phyloP scores from a whole-genome alignment of 2,113 vertebrate genomes.

The Megaceryle maxima region DNA sequence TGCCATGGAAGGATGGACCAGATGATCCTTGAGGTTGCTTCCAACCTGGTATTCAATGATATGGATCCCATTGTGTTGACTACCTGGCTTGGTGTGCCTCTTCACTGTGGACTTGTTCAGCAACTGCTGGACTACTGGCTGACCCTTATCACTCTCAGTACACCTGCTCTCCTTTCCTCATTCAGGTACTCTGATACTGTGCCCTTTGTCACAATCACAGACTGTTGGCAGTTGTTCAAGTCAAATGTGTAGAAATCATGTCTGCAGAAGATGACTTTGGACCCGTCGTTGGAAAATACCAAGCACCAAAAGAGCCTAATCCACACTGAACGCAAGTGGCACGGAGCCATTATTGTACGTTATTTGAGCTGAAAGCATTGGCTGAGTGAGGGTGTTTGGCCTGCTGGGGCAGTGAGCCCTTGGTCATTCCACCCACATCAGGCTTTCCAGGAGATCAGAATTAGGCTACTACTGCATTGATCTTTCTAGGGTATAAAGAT shows the following conservation, averaged over 20 bases:
- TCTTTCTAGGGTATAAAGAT: not conserved
- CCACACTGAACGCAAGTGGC: rapidly evolving
- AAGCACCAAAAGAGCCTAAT: not conserved
- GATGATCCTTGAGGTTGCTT: not conserved
- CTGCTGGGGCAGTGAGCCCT: not conserved
- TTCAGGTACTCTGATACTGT: not conserved
- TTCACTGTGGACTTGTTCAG: not conserved
- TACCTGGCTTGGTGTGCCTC: not conserved
- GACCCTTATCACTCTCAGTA: not conserved
- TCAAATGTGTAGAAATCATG: not conserved
- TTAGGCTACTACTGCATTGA: not conserved
- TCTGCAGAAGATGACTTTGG: not conserved
- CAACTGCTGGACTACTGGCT: not conserved
- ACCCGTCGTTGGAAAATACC: not conserved
- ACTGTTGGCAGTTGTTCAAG: not conserved
- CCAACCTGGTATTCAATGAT: not conserved
- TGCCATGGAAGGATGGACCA: not conserved
- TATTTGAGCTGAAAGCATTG: not conserved
- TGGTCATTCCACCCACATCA: not conserved
- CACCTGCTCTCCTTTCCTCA: not conserved
- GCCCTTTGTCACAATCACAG: not conserved
- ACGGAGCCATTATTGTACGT: not conserved
- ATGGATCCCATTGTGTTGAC: not conserved
- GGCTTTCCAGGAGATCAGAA: not conserved
- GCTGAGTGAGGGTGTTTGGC: not conserved